Percentiles rank a stretch among this genome's conserved stretches.
These are phyloP conservation scores for Dryobota labecula DNA, from an alignment of 2,888 invertebrate species.

Conservation along the genomic window DNA sequence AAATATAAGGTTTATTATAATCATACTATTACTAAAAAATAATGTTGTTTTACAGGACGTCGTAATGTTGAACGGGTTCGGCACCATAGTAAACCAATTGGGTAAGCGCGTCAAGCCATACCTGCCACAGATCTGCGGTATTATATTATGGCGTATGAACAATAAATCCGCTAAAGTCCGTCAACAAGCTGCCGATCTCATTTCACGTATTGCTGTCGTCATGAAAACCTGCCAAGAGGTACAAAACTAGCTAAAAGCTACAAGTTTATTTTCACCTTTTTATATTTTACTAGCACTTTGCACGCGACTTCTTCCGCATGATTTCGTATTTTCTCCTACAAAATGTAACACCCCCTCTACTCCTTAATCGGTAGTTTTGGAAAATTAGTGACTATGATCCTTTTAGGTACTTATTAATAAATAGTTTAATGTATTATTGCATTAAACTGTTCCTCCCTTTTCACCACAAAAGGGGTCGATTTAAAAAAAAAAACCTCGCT, in stretches of 20 bases:
- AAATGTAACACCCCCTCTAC: too few species aligned
- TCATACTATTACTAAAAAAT: not conserved
- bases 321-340: too few species aligned
- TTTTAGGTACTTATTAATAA: too few species aligned
- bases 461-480: too few species aligned
- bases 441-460: too few species aligned
- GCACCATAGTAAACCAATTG: slow-evolving; percentile 99
- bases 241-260: not conserved
- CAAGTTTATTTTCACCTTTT: not conserved
- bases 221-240: slow-evolving; percentile 99
- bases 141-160: slow-evolving; percentile 99
- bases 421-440: too few species aligned
- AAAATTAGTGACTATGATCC: too few species aligned
- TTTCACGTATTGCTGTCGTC: slow-evolving; percentile 99
- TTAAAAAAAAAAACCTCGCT: too few species aligned
- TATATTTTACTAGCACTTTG: too few species aligned
- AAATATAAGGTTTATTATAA: too few species aligned
- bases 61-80: slow-evolving; percentile 99
- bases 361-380: too few species aligned
- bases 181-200: slow-evolving; percentile 99
- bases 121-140: slow-evolving; percentile 99
- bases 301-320: too few species aligned
- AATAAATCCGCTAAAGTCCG: slow-evolving; percentile 99
- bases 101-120: slow-evolving; percentile 99
- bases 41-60: slow-evolving; percentile 93